Evolutionary conservation across 2,888 invertebrate genomes (phyloP).

Genomic region (Dinocampus coccinellae): DNA sequence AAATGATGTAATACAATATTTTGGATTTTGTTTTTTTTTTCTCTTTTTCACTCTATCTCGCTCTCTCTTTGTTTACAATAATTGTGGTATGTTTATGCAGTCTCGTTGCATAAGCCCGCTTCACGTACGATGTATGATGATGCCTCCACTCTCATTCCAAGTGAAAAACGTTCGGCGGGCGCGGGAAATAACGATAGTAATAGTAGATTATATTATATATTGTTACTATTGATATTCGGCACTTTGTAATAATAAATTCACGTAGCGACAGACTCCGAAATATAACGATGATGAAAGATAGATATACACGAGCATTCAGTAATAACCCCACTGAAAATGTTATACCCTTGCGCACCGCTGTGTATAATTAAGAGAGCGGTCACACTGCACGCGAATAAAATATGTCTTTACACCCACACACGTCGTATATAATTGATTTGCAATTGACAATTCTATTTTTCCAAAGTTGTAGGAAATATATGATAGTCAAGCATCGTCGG

Average conservation of each 20-base stretch:
- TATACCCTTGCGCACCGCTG: conserved; percentile 49
- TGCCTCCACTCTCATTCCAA: conserved; percentile 32
- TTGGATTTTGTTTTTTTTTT: background rate
- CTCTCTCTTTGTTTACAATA: conserved; percentile 22
- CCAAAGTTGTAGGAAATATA: conserved; percentile 31
- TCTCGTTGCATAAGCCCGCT: conserved; percentile 57
- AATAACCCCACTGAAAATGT: conserved; percentile 44
- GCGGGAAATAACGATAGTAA: conserved; percentile 50
- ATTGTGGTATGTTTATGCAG: conserved; percentile 54
- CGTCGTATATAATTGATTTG: conserved; percentile 13
- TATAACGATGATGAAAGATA: background rate
- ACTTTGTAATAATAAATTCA: conserved; percentile 23
- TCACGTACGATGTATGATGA: conserved; percentile 33
- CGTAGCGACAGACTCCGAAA: conserved; percentile 2
- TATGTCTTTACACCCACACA: conserved; percentile 23
- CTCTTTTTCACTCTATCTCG: background rate
- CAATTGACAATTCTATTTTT: conserved; percentile 16
- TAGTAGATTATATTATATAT: background rate
- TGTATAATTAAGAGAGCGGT: conserved; percentile 47
- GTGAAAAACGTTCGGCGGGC: conserved; percentile 43
- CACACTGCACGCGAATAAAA: conserved; percentile 43
- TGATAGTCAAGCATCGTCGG: conserved; percentile 46
- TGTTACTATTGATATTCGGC: background rate
- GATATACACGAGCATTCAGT: conserved; percentile 1
- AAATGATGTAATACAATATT: background rate